These are phyloP conservation scores for Babylonia areolata DNA, from an alignment of 1,140 invertebrate species.

Conservation along the genomic window DNA sequence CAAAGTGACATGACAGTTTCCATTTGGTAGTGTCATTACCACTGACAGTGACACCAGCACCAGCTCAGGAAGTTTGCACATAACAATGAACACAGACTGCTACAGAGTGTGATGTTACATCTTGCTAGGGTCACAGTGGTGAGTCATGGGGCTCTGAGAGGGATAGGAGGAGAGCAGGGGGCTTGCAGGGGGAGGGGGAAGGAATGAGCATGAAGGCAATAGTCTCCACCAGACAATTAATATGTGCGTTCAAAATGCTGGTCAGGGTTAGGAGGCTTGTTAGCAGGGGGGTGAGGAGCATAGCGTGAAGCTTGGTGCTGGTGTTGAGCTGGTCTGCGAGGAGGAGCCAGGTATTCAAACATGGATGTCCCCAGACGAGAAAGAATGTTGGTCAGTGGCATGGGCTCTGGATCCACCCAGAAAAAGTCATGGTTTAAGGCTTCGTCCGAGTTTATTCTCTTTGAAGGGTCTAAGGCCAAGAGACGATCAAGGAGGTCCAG, in stretches of 20 bases:
- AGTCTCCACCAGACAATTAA: no score
- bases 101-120: no score
- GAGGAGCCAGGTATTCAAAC: constrained; percentile 96
- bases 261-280: constrained; percentile 63
- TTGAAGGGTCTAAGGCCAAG: constrained; percentile 92
- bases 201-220: no score
- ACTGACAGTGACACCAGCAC: no score
- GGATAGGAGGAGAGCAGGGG: no score
- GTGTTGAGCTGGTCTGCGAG: constrained; percentile 71
- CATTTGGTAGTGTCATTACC: no score
- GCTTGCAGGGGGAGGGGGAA: no score
- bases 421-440: constrained; percentile 99
- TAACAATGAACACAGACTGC: no score
- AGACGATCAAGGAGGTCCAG: constrained; percentile 96
- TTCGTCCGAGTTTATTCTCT: constrained; percentile 92
- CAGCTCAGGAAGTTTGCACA: no score
- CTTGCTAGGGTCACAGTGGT: no score
- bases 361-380: constrained; percentile 95
- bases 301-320: constrained; percentile 39
- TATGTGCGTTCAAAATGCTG: constrained; percentile 74
- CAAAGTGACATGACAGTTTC: no score
- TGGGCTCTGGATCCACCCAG: constrained; percentile 96
- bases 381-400: constrained; percentile 92
- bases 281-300: constrained; percentile 36
- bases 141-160: no score